Percentiles rank a stretch among this genome's conserved stretches.
These are phyloP conservation scores for Globodera rostochiensis DNA, from an alignment of 1,140 invertebrate genomes.

Conservation along the genomic window DNA sequence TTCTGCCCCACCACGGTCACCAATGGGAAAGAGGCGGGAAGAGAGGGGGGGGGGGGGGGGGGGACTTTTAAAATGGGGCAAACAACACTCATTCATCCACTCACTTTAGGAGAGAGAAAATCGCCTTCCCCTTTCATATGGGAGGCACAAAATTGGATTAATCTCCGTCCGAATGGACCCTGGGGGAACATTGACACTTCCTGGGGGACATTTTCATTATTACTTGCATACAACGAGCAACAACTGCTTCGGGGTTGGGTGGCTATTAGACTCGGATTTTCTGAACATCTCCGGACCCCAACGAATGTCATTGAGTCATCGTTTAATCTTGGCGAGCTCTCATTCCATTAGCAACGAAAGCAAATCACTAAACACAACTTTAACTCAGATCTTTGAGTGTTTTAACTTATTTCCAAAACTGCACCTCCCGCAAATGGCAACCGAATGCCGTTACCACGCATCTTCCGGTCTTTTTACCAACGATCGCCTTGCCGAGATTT, in stretches of 20 bases:
- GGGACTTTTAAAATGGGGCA: neutral
- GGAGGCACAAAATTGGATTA: conserved; percentile 9
- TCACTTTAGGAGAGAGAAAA: neutral
- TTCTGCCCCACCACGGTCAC: conserved; percentile 8
- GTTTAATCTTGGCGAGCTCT: no score
- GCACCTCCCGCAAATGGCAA: neutral
- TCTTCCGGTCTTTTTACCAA: conserved; percentile 12
- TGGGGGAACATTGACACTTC: neutral
- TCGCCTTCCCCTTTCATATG: neutral
- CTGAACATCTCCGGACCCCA: no score
- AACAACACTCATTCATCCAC: neutral
- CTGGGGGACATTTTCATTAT: neutral
- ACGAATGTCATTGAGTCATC: no score
- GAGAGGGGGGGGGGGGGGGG: neutral
- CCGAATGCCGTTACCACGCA: conserved; percentile 8
- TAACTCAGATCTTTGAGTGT: no score
- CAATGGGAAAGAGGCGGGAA: neutral
- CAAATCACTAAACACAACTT: no score
- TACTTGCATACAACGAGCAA: no score
- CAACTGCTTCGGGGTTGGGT: no score
- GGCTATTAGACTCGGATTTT: no score
- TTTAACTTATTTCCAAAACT: no score
- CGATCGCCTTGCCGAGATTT: conserved; percentile 24
- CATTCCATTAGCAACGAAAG: no score
- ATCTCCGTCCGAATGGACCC: neutral